Evolutionary conservation across 2,797 vertebrate genomes (phyloP), one percentile per base, ranked within the genome.

Genomic region (Sylvia borin): DNA sequence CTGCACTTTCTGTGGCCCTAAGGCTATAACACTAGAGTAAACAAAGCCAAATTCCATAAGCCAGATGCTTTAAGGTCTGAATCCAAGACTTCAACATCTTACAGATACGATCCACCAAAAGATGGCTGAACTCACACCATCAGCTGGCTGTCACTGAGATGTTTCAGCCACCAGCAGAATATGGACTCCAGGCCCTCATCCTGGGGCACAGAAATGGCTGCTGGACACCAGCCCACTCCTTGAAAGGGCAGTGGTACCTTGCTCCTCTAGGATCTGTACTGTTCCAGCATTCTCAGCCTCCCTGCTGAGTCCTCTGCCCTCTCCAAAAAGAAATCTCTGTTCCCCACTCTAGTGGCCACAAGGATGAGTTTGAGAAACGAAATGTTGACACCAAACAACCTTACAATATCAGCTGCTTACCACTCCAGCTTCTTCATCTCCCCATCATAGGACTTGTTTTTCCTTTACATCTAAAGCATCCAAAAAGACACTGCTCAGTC

Each of bases 1-100:
- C 75, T 84, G 78, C 76, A 84, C 70, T 93, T 95, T 95, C 78
- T 93, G 90, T n/a, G 85, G 83, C 94, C 92, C 90, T 95, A 65
- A 89, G 92, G 92, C 91, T 96, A 81, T 45, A 91, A 80, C 57
- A 76, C 87, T 77, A 86, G 50, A 86, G 88, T 55, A 93, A 94
- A 94, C 91, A 92, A 95, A 92, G 79, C 61, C 82, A 95, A 92
- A 95, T 77, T 79, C 84, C 24, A 14, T 68, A 92, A 94, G 54
- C 87, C 84, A 95, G 85, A 95, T 85, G 73, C 87, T 96, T 76
- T 85, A 85, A 78, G 81, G 55, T 88, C 90, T 91, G 71, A 74
- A 92, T 68, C 34, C 36, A 85, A 80, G 31, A 50, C 74, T 90
- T 89, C 85, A 55, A 31, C 43, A 73, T 40, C 77, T 89, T 74